Percentiles rank a stretch among this genome's conserved stretches.
Evolutionary conservation across 2,797 vertebrate species (phyloP).

Genomic region (Myoxocephalus aenaeus): DNA sequence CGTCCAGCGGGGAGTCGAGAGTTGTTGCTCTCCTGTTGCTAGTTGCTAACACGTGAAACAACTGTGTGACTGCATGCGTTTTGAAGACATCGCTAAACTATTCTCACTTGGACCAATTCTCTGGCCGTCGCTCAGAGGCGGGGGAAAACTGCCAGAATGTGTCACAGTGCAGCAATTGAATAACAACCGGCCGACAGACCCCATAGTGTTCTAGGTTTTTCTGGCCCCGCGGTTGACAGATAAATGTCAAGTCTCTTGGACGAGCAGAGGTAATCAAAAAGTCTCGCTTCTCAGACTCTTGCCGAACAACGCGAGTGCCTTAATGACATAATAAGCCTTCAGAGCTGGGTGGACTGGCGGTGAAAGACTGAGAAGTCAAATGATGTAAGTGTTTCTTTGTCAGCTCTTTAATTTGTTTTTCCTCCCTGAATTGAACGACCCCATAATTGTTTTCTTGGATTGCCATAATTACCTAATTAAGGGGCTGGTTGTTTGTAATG

Average conservation of each 20-base stretch:
- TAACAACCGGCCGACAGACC: slow-evolving; percentile 69
- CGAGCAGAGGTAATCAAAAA: slow-evolving; percentile 68
- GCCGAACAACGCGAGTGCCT: slow-evolving; percentile 66
- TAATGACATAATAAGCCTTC: slow-evolving; percentile 76
- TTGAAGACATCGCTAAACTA: slow-evolving; percentile 73
- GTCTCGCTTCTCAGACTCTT: slow-evolving; percentile 61
- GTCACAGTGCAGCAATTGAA: slow-evolving; percentile 74
- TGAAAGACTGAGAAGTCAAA: slow-evolving; percentile 69
- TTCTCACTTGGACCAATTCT: slow-evolving; percentile 70
- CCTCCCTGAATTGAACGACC: slow-evolving; percentile 60
- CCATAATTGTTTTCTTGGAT: slow-evolving; percentile 70
- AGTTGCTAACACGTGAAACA: slow-evolving; percentile 79
- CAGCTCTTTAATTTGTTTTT: slow-evolving; percentile 61
- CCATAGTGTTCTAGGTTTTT: slow-evolving; percentile 63
- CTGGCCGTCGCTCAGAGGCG: slow-evolving; percentile 63
- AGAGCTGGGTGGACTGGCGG: slow-evolving; percentile 73
- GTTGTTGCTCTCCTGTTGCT: slow-evolving; percentile 72
- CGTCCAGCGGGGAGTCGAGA: slow-evolving; percentile 62
- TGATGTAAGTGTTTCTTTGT: slow-evolving; percentile 76
- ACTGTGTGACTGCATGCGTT: slow-evolving; percentile 79
- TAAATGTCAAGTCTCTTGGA: slow-evolving; percentile 74
- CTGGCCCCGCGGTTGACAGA: slow-evolving; percentile 70
- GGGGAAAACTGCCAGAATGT: slow-evolving; percentile 78
- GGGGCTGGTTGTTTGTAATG: slow-evolving; percentile 67
- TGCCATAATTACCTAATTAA: slow-evolving; percentile 72